Base-by-base conservation (phyloP, 2,888 invertebrate species). In the Hypolimnas misippus region DNA sequence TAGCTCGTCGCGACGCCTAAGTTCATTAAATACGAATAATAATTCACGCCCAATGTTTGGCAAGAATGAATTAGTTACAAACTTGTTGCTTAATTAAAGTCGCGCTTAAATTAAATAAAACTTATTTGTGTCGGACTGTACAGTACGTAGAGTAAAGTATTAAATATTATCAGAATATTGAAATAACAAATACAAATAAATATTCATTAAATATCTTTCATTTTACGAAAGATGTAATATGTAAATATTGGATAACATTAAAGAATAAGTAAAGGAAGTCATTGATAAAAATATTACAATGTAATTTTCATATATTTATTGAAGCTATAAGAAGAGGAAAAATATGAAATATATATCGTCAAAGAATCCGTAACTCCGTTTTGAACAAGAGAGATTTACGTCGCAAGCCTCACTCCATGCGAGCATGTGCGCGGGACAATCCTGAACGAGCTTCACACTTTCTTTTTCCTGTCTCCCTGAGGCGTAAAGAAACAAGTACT, bases 351-450 rank as follows among this genome's bases (percentile, higher is more conserved):
- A 86, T 84, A 84, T 84, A 87, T 83, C 83, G 83, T 79, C 83
- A 78, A 77, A 76, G 78, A 78, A 85, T 85, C 79, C 79, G 85
- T 88, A 88, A 88, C 87, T 89, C 84, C 80, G 83, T 89, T 89
- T 84, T 80, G 81, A 83, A 84, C 79, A 80, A 81, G 83, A 82
- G 83, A 85, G 82, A 85, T 87, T 85, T 86, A 79, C 79, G 71
- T 76, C 76, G 51, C 64, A 65, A 64, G 70, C 61, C 63, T 62
- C 66, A 67, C 77, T 79, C 77, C 53, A n/a, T n/a, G 40, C 29
- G 31, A 84, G 86, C 85, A 83, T 87, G 83, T 86, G 87, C 87
- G 74, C 72, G 74, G 76, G 78, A 76, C 74, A 65, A 52, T 67
- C 55, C 58, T 50, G 66, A 75, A 72, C 73, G 75, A 74, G 75